phyloP scores from a whole-genome alignment of 2,113 vertebrate species.

The Petroica traversi region DNA sequence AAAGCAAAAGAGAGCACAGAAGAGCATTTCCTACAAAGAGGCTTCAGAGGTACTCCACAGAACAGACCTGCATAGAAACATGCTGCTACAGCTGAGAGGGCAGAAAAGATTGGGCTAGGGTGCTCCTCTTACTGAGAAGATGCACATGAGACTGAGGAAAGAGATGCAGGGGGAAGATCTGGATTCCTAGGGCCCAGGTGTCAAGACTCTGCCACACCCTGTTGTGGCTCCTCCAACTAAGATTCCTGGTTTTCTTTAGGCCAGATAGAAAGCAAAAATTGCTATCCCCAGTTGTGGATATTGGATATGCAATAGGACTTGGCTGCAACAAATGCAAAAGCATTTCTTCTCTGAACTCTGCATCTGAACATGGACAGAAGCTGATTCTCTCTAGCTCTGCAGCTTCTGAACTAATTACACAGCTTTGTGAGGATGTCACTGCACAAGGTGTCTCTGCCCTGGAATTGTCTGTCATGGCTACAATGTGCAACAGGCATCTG shows the following conservation, averaged over 20 bases:
- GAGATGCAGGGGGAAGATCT: not conserved
- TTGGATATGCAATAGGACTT: not conserved
- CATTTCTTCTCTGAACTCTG: not conserved
- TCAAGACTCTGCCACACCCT: not conserved
- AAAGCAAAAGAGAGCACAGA: not conserved
- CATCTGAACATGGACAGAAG: not conserved
- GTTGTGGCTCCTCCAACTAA: not conserved
- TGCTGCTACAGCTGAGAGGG: not conserved
- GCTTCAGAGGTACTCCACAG: not conserved
- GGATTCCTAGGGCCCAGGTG: not conserved
- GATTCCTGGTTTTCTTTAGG: not conserved
- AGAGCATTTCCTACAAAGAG: not conserved
- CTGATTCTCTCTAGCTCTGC: not conserved
- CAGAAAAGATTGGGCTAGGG: not conserved
- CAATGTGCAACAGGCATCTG: not conserved
- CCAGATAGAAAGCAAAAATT: not conserved
- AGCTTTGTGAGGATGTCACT: not conserved
- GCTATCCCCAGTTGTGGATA: not conserved
- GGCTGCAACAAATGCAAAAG: not conserved
- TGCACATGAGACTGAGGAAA: not conserved
- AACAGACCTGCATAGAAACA: not conserved
- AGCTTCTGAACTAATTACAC: slow-evolving; percentile 39
- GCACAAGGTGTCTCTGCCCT: not conserved
- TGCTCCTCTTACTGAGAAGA: not conserved
- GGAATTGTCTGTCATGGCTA: not conserved